Conservation (phyloP, 2,797 vertebrate species). For the Kryptopterus vitreolus region DNA sequence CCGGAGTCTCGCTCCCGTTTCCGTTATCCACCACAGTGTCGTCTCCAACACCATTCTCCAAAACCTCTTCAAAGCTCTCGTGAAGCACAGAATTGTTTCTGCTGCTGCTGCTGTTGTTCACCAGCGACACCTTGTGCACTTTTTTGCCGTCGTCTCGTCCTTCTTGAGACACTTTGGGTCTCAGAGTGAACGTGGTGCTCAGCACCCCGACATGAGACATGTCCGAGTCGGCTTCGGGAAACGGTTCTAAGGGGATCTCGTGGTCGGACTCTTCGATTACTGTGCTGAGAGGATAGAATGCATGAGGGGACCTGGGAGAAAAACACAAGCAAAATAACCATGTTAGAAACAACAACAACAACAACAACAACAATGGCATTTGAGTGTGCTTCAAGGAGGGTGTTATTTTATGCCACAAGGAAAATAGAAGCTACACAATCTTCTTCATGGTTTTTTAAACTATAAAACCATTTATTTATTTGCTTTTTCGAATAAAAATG, state of each 20-base stretch:
- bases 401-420: too few species aligned
- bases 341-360: too few species aligned
- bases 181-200: constrained; percentile 70
- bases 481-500: too few species aligned
- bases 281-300: constrained; percentile 13
- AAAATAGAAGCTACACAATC: too few species aligned
- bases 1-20: constrained; percentile 4
- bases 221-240: constrained; percentile 35
- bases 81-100: not conserved
- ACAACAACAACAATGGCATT: too few species aligned
- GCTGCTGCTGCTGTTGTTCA: constrained; percentile 50
- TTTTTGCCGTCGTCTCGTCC: constrained; percentile 61
- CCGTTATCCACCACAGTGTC: not conserved
- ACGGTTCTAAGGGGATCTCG: constrained; percentile 27
- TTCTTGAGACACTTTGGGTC: not conserved
- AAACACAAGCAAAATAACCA: not conserved
- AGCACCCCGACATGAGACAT: constrained; percentile 61
- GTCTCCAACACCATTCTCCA: not conserved
- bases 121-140: constrained; percentile 76
- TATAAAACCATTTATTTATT: not conserved
- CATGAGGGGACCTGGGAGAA: constrained; percentile 52
- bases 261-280: constrained; percentile 38
- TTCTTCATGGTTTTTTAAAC: too few species aligned
- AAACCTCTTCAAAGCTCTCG: not conserved
- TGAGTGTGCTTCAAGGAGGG: too few species aligned